Evolutionary conservation across 1,140 invertebrate genomes (phyloP), one percentile per base, ranked within the genome.

Genomic region (Sitophilus oryzae): DNA sequence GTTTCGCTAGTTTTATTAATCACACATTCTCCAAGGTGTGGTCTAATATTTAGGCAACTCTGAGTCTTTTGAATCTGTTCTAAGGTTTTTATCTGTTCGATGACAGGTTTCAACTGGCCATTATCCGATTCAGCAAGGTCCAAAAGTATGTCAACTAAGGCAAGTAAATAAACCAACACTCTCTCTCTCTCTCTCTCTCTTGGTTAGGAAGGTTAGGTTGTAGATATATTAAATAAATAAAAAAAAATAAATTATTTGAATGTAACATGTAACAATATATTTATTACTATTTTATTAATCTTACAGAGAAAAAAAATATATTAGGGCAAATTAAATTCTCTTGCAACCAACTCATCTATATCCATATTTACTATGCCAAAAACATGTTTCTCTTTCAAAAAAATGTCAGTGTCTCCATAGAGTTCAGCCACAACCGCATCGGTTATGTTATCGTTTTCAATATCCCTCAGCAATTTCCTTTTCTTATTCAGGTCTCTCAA

Each of bases 401-500:
- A 61, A 15, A 68, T 54, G 20, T 67, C 62, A 34, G 52, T 58
- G 16, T 65, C 58, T 10, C 55, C 56, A 40, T 67, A 67, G 36
- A 62, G 51, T 36, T 66, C 64, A 11, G 19, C 37, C 22, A 67
- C 44, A 6, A 64, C 47, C 38, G 63, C 61, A 9, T 49, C 45
- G 3, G 61, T 57, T 37, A 65, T 62, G 16, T 69, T 56, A 20
- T 65, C 60, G 18, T 58, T 56, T 34, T 66, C 64, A 43, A 69
- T 66, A 30, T 64, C 53, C 23, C 62, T 47, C 50, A 69, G 55
- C 44, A 59, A 60, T 34, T 65, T 62, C 21, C 46, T 41, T 45
- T 69, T 69, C 45, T 61, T 67, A 40, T 69, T 65, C 38, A 66
- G 44, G 57, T 69, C 64, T n/a, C 58, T 58, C 2, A 66, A 18